Conservation (phyloP, 2,888 invertebrate species). For the Phorcus lineatus region DNA sequence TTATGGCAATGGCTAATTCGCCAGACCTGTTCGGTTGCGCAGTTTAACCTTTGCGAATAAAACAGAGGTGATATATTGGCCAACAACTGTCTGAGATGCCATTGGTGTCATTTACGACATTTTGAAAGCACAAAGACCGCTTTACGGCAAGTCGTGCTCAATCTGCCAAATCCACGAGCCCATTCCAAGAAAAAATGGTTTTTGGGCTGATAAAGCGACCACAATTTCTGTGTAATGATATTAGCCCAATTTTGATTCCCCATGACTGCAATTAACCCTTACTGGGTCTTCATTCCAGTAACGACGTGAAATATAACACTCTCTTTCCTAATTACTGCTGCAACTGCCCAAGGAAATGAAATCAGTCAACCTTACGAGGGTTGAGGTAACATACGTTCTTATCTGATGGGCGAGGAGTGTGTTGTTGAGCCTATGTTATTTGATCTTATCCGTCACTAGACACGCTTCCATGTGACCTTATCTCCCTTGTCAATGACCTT, state of each 20-base stretch:
- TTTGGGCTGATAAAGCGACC: background rate
- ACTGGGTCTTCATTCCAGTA: background rate
- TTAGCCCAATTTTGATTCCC: constrained; percentile 16
- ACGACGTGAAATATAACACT: constrained; percentile 19
- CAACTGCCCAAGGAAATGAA: constrained; percentile 11
- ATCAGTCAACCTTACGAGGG: background rate
- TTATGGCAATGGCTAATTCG: constrained; percentile 15
- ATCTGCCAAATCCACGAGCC: constrained; percentile 18
- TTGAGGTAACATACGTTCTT: background rate
- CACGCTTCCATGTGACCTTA: no score
- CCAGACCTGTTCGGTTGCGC: constrained; percentile 22
- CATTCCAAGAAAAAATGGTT: constrained; percentile 2
- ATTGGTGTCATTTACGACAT: constrained; percentile 21
- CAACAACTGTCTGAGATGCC: constrained; percentile 17
- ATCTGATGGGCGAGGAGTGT: no score
- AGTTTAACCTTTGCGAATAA: constrained; percentile 16
- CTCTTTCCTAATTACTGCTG: background rate
- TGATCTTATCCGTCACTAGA: no score
- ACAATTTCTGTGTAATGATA: constrained; percentile 24
- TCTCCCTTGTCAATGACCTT: no score
- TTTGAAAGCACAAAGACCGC: constrained; percentile 21
- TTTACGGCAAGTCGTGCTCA: constrained; percentile 15
- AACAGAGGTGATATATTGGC: constrained; percentile 18
- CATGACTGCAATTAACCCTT: constrained; percentile 18
- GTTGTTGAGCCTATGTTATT: no score